Base-by-base conservation (phyloP, 2,113 vertebrate species). In the Emberiza fucata region DNA sequence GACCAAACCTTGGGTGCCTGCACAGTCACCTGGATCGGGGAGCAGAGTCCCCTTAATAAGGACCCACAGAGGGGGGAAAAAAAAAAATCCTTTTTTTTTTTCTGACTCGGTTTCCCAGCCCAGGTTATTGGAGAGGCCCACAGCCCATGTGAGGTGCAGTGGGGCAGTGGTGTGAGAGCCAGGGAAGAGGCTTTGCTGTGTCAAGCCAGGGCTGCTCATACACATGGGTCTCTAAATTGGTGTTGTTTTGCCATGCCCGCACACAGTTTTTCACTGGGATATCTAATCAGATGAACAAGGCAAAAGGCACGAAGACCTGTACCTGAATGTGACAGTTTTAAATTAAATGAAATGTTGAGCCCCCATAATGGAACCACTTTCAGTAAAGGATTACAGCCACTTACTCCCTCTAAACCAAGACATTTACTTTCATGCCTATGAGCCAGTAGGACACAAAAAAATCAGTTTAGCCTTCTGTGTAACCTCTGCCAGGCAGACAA, bases 141-240 rank as follows among this genome's bases (percentile, higher is more conserved):
- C 12, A 54, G 47, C 21, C 48, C 39, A 4, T 29, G 39, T 0
- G 5, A 12, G 9, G 31, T 29, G 22, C 17, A 4, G 1, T 4
- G 25, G 31, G 45, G 33, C 45, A 47, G 29, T 6, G 29, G n/a
- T 53, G 20, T 31, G 29, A 68, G 25, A n/a, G 14, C 10, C 14
- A 3, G n/a, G 28, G 2, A 57, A 7, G 28, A 12, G 63, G 12
- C 28, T 72, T 44, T 40, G 53, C 2, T 5, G 35, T 14, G 12
- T 33, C 31, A 13, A 17, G 29, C 22, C 4, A 2, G 7, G 35
- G 40, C 44, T 68, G 60, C 48, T 66, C 3, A 0, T 7, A 10
- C 19, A 14, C 0, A 0, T 44, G 16, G 37, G 4, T 20, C 17
- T 81, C 65, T 69, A 53, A 56, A 27, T 6, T 5, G 8, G 24